Evolutionary conservation across 2,888 invertebrate genomes (phyloP).

Genomic region (Epinotia nisella): DNA sequence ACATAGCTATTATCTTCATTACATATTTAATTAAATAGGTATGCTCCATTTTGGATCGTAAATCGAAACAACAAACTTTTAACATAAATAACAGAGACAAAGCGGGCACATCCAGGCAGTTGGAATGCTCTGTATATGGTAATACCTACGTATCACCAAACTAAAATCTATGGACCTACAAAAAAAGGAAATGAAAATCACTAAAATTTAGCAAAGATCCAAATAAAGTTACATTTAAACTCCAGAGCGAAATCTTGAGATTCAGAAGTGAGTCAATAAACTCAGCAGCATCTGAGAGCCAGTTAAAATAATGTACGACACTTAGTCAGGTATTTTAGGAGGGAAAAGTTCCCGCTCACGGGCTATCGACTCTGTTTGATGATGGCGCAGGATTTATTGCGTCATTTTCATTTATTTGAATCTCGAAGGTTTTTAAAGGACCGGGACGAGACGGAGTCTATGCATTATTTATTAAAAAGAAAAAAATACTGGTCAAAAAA

Average conservation of each 20-base stretch:
- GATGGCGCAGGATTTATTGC: conserved; percentile 35
- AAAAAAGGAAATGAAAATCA: background rate
- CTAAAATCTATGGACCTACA: background rate
- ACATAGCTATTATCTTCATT: too few species aligned
- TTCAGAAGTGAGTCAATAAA: conserved; percentile 23
- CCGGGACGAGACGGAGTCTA: conserved; percentile 5
- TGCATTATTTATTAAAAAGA: conserved; percentile 29
- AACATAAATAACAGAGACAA: conserved; percentile 12
- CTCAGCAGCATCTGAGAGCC: conserved; percentile 22
- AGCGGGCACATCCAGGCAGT: background rate
- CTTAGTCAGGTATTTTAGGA: conserved; percentile 37
- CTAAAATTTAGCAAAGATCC: background rate
- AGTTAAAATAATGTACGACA: conserved; percentile 39
- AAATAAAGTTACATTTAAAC: conserved; percentile 25
- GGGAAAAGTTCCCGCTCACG: conserved; percentile 28
- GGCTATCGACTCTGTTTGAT: conserved; percentile 36
- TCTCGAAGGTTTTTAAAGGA: conserved; percentile 33
- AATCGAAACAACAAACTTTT: conserved; percentile 12
- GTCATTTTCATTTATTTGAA: conserved; percentile 27
- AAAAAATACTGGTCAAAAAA: conserved; percentile 15
- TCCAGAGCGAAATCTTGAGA: conserved; percentile 15
- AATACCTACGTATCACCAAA: background rate
- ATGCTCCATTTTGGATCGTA: background rate
- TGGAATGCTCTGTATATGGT: background rate
- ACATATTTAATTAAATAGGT: too few species aligned